Conservation (phyloP, 2,888 invertebrate species). For the Dasysyrphus tricinctus region DNA sequence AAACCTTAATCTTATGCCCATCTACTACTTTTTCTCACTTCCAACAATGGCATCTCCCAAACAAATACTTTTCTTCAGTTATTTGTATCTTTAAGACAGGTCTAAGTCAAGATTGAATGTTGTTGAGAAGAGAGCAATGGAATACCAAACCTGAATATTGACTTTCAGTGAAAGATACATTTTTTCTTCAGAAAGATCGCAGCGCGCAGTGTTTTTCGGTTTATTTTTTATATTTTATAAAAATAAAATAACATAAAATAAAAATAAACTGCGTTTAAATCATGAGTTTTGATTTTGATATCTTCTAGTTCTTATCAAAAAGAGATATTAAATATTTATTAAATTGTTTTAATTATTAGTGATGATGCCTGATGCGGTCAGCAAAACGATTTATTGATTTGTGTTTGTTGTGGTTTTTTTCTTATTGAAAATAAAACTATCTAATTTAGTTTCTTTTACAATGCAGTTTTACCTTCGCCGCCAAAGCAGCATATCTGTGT, state of each 20-base stretch:
- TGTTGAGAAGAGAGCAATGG: not conserved
- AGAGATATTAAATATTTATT: not conserved
- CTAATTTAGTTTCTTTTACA: not conserved
- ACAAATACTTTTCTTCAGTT: not conserved
- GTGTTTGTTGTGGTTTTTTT: not conserved
- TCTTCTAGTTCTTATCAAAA: not conserved
- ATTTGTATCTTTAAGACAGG: not conserved
- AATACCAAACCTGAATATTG: not conserved
- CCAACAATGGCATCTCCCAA: not conserved
- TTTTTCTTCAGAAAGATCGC: not conserved
- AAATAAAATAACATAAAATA: not conserved
- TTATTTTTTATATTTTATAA: not conserved
- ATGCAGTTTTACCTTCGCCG: slow-evolving; percentile 14
- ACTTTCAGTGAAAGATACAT: slow-evolving; percentile 8
- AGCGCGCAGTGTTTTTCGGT: not conserved
- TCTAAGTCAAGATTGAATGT: not conserved
- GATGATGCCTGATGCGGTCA: not conserved
- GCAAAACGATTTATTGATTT: not conserved
- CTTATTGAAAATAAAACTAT: not conserved
- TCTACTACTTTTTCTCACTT: not conserved
- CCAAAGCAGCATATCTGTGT: slow-evolving; percentile 13
- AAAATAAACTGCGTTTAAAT: not conserved
- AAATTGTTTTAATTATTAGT: not conserved
- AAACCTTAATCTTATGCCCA: not conserved
- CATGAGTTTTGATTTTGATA: not conserved